Conservation (phyloP, 2,888 invertebrate genomes). For the Ametastegia equiseti region DNA sequence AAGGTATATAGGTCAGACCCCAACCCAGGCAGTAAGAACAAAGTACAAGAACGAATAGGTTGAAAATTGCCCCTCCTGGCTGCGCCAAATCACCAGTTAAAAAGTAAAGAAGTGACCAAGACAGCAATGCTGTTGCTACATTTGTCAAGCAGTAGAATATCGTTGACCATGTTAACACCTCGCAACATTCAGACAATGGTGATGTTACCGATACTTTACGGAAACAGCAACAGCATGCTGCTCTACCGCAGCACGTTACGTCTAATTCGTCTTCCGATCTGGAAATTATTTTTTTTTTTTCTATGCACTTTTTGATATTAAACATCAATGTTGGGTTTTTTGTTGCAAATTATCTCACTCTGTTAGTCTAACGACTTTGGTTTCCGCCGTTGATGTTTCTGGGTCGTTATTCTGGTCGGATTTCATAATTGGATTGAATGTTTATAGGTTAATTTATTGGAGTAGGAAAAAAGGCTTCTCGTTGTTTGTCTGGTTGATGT, state of each 20-base stretch:
- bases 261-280: slow-evolving; percentile 45
- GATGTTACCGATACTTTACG: slow-evolving; percentile 62
- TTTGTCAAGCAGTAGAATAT: slow-evolving; percentile 62
- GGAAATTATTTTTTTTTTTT: background rate
- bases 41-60: slow-evolving; percentile 63
- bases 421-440: background rate
- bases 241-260: slow-evolving; percentile 65
- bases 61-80: slow-evolving; percentile 64
- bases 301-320: too few relatives aligned
- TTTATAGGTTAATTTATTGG: background rate
- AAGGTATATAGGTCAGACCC: slow-evolving; percentile 65
- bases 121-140: slow-evolving; percentile 52
- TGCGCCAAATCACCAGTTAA: slow-evolving; percentile 64
- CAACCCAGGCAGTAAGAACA: slow-evolving; percentile 67
- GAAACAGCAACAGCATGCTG: slow-evolving; percentile 60
- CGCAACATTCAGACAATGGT: slow-evolving; percentile 54
- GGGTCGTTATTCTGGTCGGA: background rate
- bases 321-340: background rate
- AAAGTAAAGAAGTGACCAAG: slow-evolving; percentile 63
- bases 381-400: background rate
- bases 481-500: background rate
- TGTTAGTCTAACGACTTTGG: background rate
- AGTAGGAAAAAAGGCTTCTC: background rate
- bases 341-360: background rate
- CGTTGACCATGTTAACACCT: slow-evolving; percentile 62